Conservation (phyloP, 2,113 vertebrate genomes). For the Circaetus gallicus region DNA sequence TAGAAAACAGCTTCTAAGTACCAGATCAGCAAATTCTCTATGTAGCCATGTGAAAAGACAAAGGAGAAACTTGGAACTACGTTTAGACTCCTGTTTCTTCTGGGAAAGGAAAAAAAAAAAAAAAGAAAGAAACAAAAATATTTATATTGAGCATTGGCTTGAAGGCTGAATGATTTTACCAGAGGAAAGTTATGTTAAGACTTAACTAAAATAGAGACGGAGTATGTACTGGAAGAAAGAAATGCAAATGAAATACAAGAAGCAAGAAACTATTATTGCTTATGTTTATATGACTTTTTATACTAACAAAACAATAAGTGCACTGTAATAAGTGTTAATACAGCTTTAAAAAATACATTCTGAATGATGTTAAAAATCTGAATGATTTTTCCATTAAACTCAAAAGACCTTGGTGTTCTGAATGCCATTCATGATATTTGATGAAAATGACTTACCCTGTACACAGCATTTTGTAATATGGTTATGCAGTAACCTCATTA, state of each 20-base stretch:
- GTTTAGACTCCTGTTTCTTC: neutral
- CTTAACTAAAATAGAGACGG: neutral
- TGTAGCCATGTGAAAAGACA: neutral
- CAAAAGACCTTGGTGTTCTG: neutral
- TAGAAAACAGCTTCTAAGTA: neutral
- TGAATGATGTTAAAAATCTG: neutral
- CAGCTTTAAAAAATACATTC: neutral
- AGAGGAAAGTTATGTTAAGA: neutral
- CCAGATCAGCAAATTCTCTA: neutral
- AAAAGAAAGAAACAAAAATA: no score
- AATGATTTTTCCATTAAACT: constrained; percentile 4
- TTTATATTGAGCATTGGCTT: neutral
- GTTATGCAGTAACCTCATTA: constrained; percentile 1
- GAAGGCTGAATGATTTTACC: neutral
- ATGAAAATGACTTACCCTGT: constrained; percentile 26
- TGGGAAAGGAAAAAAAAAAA: no score
- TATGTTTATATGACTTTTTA: neutral
- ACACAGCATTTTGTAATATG: constrained; percentile 10
- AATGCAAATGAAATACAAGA: neutral
- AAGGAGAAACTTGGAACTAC: neutral
- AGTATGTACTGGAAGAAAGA: neutral
- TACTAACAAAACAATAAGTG: neutral
- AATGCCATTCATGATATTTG: neutral
- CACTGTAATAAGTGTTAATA: neutral
- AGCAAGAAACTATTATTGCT: neutral